Evolutionary conservation across 1,140 invertebrate genomes (phyloP), one percentile per base, ranked within the genome.

Genomic region (Dinoponera quadriceps): DNA sequence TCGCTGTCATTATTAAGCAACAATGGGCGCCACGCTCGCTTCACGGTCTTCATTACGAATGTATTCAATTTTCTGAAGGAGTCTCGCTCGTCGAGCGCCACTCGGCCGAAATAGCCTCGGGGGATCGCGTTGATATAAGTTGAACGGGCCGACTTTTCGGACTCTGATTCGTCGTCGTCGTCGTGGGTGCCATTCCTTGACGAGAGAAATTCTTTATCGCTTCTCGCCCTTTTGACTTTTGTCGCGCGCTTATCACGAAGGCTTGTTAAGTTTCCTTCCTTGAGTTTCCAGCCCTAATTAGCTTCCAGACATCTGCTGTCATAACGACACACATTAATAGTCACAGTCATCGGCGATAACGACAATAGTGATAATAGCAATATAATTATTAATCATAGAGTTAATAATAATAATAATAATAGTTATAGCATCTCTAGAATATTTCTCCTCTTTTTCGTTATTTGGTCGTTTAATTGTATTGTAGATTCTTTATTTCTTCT

Each of bases 141-240:
- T 33, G 38, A 77, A 49, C 9, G 22, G 0, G 14, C 33, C 22
- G 55, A 60, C 38, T 25, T 78, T 72, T 80, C 20, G 72, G n/a
- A 27, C 49, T 69, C 38, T 22, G 49, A 20, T n/a, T n/a, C 2
- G 55, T 38, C 16, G 60, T 69, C 38, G 33, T 83, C 63, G 48
- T 83, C 62, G 51, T 77, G 63, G 65, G 29, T 80, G 54, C 57
- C 44, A 38, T 49, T 77, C 59, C 38, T 59, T 66, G 73, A 80
- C 51, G 60, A 72, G n/a, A 72, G 65, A 68, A 80, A 84, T 14
- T 22, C 49, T 77, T 63, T 75, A 48, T 62, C 81, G 66, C 68
- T 84, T 86, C 48, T 71, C 25, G 22, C 51, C 57, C 71, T 63
- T 33, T 74, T 59, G 69, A 82, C 13, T 60, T 25, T 81, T 62